Evolutionary conservation across 1,140 invertebrate genomes (phyloP).

Genomic region (Sminthurinus signatus): DNA sequence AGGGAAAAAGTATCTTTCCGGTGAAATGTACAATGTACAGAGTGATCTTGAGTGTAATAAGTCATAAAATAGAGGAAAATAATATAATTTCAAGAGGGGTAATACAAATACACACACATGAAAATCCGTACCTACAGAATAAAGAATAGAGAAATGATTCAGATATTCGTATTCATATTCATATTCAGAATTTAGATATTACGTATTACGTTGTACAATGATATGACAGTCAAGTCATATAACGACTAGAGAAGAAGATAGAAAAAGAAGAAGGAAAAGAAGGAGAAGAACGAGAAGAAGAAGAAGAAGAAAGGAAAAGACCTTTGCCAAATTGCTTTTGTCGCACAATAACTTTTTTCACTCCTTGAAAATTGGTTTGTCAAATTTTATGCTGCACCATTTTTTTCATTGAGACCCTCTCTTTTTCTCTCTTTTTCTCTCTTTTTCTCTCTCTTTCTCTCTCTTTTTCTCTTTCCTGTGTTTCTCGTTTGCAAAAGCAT

Average conservation of each 20-base stretch:
- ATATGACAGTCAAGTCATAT: no score
- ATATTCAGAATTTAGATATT: no score
- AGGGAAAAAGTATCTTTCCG: no score
- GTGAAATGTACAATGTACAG: no score
- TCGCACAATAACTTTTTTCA: conserved; percentile 38
- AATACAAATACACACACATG: no score
- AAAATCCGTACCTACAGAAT: no score
- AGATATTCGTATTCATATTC: no score
- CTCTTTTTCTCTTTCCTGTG: neutral
- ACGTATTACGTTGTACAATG: no score
- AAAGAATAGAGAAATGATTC: no score
- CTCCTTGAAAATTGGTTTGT: conserved; percentile 38
- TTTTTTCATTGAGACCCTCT: conserved; percentile 24
- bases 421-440: conserved; percentile 13
- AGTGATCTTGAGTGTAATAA: conserved; percentile 27
- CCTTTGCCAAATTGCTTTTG: conserved; percentile 39
- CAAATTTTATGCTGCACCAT: conserved; percentile 34
- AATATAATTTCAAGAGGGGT: conserved; percentile 17
- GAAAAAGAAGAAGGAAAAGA: conserved; percentile 29
- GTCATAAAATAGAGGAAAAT: conserved; percentile 33
- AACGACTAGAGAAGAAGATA: conserved; percentile 28
- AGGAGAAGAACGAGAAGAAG: conserved; percentile 32
- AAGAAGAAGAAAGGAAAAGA: conserved; percentile 30
- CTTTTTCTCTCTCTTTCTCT: conserved; percentile 16
- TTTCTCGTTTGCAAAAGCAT: no score